Conservation (phyloP, 2,113 vertebrate genomes). For the Rhinopomastus cyanomelas region DNA sequence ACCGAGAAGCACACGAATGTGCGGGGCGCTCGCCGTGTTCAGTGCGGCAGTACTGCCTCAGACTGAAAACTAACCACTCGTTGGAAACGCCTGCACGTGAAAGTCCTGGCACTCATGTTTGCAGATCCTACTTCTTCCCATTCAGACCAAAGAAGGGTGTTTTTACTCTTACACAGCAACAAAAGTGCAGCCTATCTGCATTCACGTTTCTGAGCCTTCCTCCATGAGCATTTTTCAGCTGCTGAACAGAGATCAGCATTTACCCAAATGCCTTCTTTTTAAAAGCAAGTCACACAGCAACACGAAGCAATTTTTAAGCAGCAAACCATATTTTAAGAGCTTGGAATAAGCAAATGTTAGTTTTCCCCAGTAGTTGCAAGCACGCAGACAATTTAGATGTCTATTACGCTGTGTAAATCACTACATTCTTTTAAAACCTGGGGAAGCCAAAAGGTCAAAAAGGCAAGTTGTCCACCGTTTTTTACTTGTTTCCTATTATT, state of each 20-base stretch:
- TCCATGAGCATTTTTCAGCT: neutral
- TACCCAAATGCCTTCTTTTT: neutral
- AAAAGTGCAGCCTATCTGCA: neutral
- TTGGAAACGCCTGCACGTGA: neutral
- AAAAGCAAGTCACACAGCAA: neutral
- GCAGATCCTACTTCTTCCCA: neutral
- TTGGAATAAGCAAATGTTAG: constrained; percentile 3
- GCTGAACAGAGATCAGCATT: neutral
- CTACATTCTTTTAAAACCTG: neutral
- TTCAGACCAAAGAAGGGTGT: neutral
- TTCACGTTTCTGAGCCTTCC: neutral
- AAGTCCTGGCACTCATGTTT: neutral
- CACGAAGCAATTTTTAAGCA: neutral
- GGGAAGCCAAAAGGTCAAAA: neutral
- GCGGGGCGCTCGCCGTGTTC: neutral
- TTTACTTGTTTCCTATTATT: constrained; percentile 18
- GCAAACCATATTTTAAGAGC: neutral
- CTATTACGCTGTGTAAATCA: neutral
- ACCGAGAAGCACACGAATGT: neutral
- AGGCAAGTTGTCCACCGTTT: neutral
- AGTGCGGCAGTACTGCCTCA: neutral
- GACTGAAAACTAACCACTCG: neutral
- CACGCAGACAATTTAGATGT: neutral
- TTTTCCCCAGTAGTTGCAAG: neutral
- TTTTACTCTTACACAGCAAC: neutral